phyloP scores from a whole-genome alignment of 2,888 invertebrate genomes.

The Eupithecia centaureata region DNA sequence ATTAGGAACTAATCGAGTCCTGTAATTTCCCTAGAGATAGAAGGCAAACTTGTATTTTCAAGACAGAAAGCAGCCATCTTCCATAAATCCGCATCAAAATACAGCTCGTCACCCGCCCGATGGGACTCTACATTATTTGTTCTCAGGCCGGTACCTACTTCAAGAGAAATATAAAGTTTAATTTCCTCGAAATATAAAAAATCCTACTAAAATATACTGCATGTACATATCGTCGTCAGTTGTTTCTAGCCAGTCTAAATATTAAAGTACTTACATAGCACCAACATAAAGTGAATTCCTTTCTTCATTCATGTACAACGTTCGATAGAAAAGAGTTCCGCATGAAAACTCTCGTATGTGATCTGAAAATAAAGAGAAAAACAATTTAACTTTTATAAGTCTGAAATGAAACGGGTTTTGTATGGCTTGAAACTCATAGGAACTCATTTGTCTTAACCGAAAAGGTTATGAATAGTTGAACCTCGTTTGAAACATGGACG shows the following conservation, averaged over 20 bases:
- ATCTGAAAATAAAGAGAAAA: constrained; percentile 77
- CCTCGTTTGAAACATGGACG: background rate
- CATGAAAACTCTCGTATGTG: constrained; percentile 85
- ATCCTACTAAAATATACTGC: too few relatives aligned
- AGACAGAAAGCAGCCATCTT: background rate
- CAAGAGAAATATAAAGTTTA: too few relatives aligned
- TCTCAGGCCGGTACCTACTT: too few relatives aligned
- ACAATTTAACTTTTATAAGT: constrained; percentile 24
- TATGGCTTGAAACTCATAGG: background rate
- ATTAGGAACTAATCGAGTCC: background rate
- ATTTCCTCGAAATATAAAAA: too few relatives aligned
- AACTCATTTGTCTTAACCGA: background rate
- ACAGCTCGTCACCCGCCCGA: background rate
- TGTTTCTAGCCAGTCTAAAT: background rate
- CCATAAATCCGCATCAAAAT: background rate
- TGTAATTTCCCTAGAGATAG: constrained; percentile 5
- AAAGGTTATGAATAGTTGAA: background rate
- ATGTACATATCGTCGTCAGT: background rate
- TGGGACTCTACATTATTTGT: background rate
- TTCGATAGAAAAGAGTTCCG: constrained; percentile 85
- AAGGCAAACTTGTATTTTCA: constrained; percentile 1
- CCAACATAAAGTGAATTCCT: constrained; percentile 85
- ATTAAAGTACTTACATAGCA: constrained; percentile 83
- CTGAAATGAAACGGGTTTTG: background rate
- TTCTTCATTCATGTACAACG: constrained; percentile 84